Conservation (phyloP, 2,797 vertebrate genomes). For the Peromyscus attwateri region DNA sequence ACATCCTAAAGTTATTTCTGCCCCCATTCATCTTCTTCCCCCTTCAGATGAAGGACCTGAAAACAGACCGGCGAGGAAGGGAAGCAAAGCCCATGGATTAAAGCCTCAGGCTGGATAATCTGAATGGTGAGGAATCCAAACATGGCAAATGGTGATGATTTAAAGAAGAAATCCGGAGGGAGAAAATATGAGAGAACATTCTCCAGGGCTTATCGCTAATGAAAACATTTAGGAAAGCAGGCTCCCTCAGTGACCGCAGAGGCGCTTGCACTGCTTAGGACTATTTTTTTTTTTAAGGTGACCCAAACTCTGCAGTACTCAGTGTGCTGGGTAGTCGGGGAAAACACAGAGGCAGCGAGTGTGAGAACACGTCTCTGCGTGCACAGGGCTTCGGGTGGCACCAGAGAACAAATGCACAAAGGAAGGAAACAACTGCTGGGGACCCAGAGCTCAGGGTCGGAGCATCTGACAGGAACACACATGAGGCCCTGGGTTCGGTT, state of each 20-base stretch:
- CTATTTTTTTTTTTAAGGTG: neutral
- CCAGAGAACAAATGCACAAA: neutral
- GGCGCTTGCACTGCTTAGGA: neutral
- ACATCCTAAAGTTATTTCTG: neutral
- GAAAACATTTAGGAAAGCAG: conserved; percentile 52
- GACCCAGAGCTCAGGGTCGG: neutral
- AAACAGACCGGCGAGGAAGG: neutral
- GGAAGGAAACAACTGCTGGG: neutral
- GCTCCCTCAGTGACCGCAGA: neutral
- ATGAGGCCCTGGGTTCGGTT: neutral
- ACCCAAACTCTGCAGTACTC: conserved; percentile 22
- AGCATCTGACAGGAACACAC: neutral
- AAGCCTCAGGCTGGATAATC: neutral
- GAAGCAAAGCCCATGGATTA: neutral
- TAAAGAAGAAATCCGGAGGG: conserved; percentile 6
- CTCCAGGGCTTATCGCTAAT: conserved; percentile 27
- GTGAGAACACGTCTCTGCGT: neutral
- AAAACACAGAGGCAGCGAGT: rapidly evolving
- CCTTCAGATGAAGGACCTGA: neutral
- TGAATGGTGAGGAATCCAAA: neutral
- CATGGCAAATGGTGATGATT: neutral
- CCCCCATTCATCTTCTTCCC: neutral
- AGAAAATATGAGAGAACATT: conserved; percentile 6
- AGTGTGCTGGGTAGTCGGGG: neutral
- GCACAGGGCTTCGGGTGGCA: neutral